Evolutionary conservation across 2,113 vertebrate genomes (phyloP).

Genomic region (Amazona vittata): DNA sequence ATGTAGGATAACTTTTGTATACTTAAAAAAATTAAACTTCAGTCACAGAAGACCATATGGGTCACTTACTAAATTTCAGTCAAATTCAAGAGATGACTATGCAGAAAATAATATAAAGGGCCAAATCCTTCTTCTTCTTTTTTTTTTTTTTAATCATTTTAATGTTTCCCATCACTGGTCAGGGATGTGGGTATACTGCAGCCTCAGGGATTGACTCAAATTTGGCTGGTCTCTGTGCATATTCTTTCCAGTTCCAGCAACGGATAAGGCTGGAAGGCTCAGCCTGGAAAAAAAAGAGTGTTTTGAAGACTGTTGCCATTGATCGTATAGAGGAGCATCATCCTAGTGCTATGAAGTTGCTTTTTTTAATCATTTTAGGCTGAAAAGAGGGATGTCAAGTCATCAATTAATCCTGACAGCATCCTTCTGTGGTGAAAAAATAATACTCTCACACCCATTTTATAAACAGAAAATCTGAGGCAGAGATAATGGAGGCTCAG

Average conservation of each 20-base stretch:
- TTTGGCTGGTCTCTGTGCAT: background rate
- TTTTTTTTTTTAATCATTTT: background rate
- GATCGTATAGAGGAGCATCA: background rate
- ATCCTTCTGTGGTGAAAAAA: slow-evolving; percentile 62
- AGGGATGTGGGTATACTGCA: background rate
- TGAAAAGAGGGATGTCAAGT: slow-evolving; percentile 52
- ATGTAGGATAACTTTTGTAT: background rate
- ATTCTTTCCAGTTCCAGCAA: background rate
- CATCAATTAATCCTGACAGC: slow-evolving; percentile 62
- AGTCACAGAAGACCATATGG: background rate
- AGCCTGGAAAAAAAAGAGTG: background rate
- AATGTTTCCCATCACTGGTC: background rate
- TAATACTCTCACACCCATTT: slow-evolving; percentile 37
- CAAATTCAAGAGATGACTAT: background rate
- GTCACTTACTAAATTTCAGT: background rate
- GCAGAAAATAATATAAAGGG: background rate
- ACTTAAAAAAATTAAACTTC: background rate
- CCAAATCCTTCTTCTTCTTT: background rate
- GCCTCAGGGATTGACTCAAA: background rate
- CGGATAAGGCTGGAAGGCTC: background rate
- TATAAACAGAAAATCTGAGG: background rate
- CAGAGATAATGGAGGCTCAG: background rate
- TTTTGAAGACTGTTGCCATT: background rate
- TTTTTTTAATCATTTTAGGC: background rate
- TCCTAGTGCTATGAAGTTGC: background rate